Evolutionary conservation across 2,888 invertebrate genomes (phyloP), one percentile per base, ranked within the genome.

Genomic region (Stratiomys singularior): DNA sequence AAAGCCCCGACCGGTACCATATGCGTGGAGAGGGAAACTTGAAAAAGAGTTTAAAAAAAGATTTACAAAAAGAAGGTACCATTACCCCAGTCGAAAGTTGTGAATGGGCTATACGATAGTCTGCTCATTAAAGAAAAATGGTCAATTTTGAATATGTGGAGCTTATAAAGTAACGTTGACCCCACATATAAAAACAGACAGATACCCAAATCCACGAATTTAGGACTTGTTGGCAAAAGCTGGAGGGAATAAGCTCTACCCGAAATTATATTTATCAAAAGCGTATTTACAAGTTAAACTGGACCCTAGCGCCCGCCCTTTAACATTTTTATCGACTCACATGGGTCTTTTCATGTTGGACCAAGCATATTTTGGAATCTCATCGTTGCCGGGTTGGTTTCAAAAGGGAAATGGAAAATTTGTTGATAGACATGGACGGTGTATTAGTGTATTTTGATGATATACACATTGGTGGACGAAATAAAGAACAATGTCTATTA

Each of bases 101-200:
- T 13, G 44, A 44, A 44, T 44, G 44, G 44, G 44, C 44, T 44
- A 44, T 13, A 44, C n/a, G n/a, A n/a, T n/a, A n/a, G n/a, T n/a
- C n/a, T n/a, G n/a, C n/a, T n/a, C n/a, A 7, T 18, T 60, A 15
- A 60, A 60, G 60, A 60, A 60, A 60, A 60, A 60, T 60, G 60
- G 60, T 9, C 7, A 60, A 15, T 25, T 60, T 23, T 7, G 60
- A 60, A 9, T 60, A 7, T 60, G 60, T 21, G 4, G 4, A 60
- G 60, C 18, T 27, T 60, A 60, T 27, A 60, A 60, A 60, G 60
- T 27, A 1, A 60, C 60, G 11, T 9, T 60, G 23, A 60, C 18
- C 7, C 13, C 23, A 13, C 15, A 5, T 11, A 60, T 60, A 23
- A 27, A 60, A 21, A 25, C 11, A 11, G 60, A 60, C 15, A 60